phyloP scores from a whole-genome alignment of 2,888 invertebrate species.

The Leptinotarsa haldemani region DNA sequence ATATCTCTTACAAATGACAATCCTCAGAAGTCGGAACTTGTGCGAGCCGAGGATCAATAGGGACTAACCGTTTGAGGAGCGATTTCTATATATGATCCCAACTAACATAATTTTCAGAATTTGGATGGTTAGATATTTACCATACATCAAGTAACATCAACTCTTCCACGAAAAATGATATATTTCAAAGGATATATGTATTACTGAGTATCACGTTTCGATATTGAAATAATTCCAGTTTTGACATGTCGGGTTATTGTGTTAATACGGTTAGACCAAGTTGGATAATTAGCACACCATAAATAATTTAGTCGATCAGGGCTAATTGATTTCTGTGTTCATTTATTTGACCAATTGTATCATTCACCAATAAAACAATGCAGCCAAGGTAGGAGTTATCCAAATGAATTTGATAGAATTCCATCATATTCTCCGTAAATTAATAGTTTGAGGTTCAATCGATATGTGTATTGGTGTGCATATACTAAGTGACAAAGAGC shows the following conservation, averaged over 20 bases:
- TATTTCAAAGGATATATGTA: too few relatives aligned
- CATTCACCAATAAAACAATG: slow-evolving; percentile 26
- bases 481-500: not conserved
- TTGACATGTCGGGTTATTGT: not conserved
- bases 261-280: not conserved
- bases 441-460: not conserved
- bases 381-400: slow-evolving; percentile 15
- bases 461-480: not conserved
- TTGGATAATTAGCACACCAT: slow-evolving; percentile 23
- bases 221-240: too few relatives aligned
- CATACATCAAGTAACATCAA: too few relatives aligned
- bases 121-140: too few relatives aligned
- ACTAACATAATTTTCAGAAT: too few relatives aligned
- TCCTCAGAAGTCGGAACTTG: too few relatives aligned
- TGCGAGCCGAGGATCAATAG: too few relatives aligned
- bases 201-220: too few relatives aligned
- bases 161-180: too few relatives aligned
- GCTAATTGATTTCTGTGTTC: slow-evolving; percentile 31
- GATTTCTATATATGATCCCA: too few relatives aligned
- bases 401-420: slow-evolving; percentile 23
- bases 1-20: too few relatives aligned
- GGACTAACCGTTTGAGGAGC: too few relatives aligned
- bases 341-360: slow-evolving; percentile 27
- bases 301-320: slow-evolving; percentile 28
- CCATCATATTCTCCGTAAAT: slow-evolving; percentile 23